phyloP scores from a whole-genome alignment of 1,140 invertebrate genomes.

The Pogonomyrmex californicus region DNA sequence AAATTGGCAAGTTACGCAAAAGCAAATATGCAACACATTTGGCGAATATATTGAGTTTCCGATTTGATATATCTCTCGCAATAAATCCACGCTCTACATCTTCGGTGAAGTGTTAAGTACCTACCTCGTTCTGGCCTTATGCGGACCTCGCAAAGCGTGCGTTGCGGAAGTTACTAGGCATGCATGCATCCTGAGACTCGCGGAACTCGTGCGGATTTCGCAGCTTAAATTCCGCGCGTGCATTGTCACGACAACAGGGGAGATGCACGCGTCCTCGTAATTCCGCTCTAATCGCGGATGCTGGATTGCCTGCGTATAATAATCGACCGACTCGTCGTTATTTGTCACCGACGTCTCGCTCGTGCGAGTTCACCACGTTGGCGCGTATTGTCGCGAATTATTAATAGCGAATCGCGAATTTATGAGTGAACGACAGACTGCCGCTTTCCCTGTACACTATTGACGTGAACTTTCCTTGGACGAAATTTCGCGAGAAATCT shows the following conservation, averaged over 20 bases:
- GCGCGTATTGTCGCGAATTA: neutral
- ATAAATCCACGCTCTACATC: neutral
- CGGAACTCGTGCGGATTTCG: neutral
- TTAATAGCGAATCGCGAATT: constrained; percentile 14
- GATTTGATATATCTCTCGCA: neutral
- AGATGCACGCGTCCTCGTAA: constrained; percentile 31
- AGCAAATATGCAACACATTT: neutral
- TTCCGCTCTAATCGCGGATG: constrained; percentile 35
- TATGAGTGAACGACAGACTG: constrained; percentile 17
- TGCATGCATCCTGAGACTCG: neutral
- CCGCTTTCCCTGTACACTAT: neutral
- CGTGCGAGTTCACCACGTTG: neutral
- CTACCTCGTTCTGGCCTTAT: neutral
- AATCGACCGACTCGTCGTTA: constrained; percentile 32
- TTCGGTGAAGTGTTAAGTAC: constrained; percentile 9
- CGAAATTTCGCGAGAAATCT: constrained; percentile 32
- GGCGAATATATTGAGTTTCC: neutral
- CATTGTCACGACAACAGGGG: constrained; percentile 23
- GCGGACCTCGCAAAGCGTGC: neutral
- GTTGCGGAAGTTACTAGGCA: constrained; percentile 12
- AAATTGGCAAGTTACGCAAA: neutral
- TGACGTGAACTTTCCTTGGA: constrained; percentile 32
- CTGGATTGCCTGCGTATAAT: constrained; percentile 48
- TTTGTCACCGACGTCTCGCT: neutral
- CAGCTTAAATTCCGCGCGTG: constrained; percentile 22